Evolutionary conservation across 2,888 invertebrate species (phyloP), one percentile per base, ranked within the genome.

Genomic region (Drosophila fungiperda): DNA sequence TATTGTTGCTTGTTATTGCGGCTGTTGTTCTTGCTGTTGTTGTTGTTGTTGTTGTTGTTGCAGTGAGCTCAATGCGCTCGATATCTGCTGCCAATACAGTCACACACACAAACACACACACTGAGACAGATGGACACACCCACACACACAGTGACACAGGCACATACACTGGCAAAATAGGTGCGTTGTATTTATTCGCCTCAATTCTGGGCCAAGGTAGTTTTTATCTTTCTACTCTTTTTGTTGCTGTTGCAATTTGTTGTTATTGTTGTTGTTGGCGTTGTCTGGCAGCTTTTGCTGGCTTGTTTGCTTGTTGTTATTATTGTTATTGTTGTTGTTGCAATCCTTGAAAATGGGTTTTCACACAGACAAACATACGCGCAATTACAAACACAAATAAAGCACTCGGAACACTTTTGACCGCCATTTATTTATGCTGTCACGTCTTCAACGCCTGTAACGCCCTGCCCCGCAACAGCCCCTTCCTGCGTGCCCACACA

Each of bases 191-290:
- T 80, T 82, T 82, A 78, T 82, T 78, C 78, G 82, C 75, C 78
- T 83, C 85, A 82, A 89, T 89, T 90, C 89, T 90, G 89, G 89
- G 89, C 89, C 89, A 89, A 89, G 89, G 89, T 91, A 85, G 89
- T 89, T 89, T 90, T 90, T 90, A 88, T 89, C 85, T 84, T 90
- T 89, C 77, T 87, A 80, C 84, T 78, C 75, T 82, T 80, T 80
- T 68, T 68, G 58, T 50, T 70, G 64, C 53, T 48, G 54, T 40
- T 54, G 54, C 26, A 42, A 42, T 62, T 42, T 49, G 49, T n/a
- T 33, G 57, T 40, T 54, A 17, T 20, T 50, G 36, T 20, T 50
- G 11, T 9, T 52, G 57, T 40, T 54, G 64, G 20, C 63, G 62
- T 65, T 71, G 68, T 74, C 79, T 75, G 80, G 76, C 76, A 52